These are phyloP conservation scores for Intellagama lesueurii DNA, from an alignment of 2,797 vertebrate genomes.

Conservation along the genomic window DNA sequence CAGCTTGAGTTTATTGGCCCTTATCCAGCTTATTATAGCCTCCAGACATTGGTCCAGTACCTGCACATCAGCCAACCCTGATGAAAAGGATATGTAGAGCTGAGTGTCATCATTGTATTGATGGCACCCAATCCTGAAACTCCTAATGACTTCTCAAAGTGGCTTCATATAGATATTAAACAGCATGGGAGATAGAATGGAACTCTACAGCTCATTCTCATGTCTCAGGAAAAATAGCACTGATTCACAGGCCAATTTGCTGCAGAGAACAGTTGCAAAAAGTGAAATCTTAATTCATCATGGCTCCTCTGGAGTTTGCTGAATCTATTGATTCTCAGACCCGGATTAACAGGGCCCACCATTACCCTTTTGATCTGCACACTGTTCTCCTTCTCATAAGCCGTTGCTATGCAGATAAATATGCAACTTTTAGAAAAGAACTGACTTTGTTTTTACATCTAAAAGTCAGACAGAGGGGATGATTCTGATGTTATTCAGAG, in stretches of 20 bases:
- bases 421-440: constrained; percentile 45
- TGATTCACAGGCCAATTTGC: neutral
- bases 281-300: neutral
- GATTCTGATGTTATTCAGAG: constrained; percentile 23
- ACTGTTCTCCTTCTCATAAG: constrained; percentile 37
- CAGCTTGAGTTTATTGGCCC: too few relatives aligned
- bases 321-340: neutral
- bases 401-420: constrained; percentile 18
- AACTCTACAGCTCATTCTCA: too few relatives aligned
- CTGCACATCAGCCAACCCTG: too few relatives aligned
- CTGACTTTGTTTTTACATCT: constrained; percentile 24
- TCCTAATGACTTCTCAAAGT: too few relatives aligned
- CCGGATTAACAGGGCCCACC: neutral
- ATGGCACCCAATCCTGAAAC: too few relatives aligned
- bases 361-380: constrained; percentile 17
- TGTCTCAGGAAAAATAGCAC: neutral
- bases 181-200: too few relatives aligned
- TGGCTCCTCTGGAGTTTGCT: neutral
- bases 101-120: too few relatives aligned
- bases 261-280: neutral
- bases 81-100: too few relatives aligned
- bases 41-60: too few relatives aligned
- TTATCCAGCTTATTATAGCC: too few relatives aligned
- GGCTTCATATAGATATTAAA: too few relatives aligned
- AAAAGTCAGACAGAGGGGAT: constrained; percentile 41